Base-by-base conservation (phyloP, 2,888 invertebrate genomes). In the Taphrorychus bicolor region DNA sequence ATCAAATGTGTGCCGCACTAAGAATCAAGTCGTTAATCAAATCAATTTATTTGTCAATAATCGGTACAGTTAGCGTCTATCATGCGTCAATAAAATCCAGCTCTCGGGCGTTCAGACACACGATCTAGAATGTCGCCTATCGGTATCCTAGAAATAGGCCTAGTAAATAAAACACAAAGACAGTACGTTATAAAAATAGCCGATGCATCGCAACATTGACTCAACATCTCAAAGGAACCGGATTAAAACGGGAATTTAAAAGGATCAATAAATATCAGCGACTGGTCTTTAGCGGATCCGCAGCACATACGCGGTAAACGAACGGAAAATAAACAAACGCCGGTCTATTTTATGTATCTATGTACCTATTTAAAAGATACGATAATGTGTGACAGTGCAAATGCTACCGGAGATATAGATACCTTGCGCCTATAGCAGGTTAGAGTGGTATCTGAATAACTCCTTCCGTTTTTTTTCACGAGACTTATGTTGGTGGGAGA, bases 201-300 rank as follows among this genome's bases (percentile, higher is more conserved):
- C 54, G 53, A 32, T 62, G 54, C 45, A 62, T 53, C 62, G 62
- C 51, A 63, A 63, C 57, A 57, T 63, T 57, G 63, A 63, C 51
- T 63, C 49, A 63, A 51, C 63, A 63, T 63, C 57, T 63, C 63
- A 63, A 63, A 63, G 63, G 51, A 56, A 51, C 1, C 62, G 56
- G 62, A 62, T 62, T 62, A 56, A 62, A 63, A 63, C 63, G 63
- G 57, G 63, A 57, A 24, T 63, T 63, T 63, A 63, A 63, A 63
- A 63, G 63, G 63, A 51, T 63, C 63, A 57, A 63, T 63, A 63
- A 63, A 63, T 63, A 63, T 51, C 51, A 17, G 41, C 23, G 17
- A n/a, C 41, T 32, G 49, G 32, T 62, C 41, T 62, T 41, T 57
- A 62, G 49, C 57, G 32, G 49, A 57, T 51, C 63, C 56, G 57